Base-by-base conservation (phyloP, 1,140 invertebrate species). In the Camponotus vicinus region DNA sequence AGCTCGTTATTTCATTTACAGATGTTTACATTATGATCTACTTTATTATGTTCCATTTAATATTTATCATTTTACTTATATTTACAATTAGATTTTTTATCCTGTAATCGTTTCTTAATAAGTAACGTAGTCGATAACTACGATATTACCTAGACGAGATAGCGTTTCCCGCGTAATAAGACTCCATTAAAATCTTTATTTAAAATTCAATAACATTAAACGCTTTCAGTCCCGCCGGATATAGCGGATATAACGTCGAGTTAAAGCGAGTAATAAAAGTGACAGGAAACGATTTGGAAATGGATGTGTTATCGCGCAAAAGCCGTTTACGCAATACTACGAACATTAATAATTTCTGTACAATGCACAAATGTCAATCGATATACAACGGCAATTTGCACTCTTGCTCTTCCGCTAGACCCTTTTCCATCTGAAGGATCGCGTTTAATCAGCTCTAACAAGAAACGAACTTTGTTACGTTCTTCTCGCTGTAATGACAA, bases 181-280 rank as follows among this genome's bases (percentile, higher is more conserved):
- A 88, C 91, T 92, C 89, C 91, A 92, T 92, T 90, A 92, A 90
- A 89, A 89, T 91, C 87, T 82, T 90, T 89, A 86, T 91, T 91
- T 89, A 92, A 93, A 92, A 93, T 93, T 93, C 92, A 91, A 89
- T 89, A 89, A 76, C 77, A 71, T 86, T 63, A 75, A 88, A 86
- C 67, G 61, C 27, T 71, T 49, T 87, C 63, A 76, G 64, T 63
- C 32, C 73, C 21, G 49, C 34, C 67, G 37, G 45, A 52, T 52
- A 52, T 52, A 75, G 18, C 40, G 67, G 57, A 59, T 83, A 59
- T 63, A 63, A 40, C 40, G 18, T 18, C 27, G 55, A 83, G 32
- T 40, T 76, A 75, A 63, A 76, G 32, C 80, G 55, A 49, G 80
- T 76, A 83, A 76, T 75, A 75, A 83, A 83, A 83, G 55, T 83